A percentile compares a stretch with the other conserved stretches of the same genome.
Evolutionary conservation across 2,888 invertebrate species (phyloP).

Genomic region (Mechanitis messenoides): DNA sequence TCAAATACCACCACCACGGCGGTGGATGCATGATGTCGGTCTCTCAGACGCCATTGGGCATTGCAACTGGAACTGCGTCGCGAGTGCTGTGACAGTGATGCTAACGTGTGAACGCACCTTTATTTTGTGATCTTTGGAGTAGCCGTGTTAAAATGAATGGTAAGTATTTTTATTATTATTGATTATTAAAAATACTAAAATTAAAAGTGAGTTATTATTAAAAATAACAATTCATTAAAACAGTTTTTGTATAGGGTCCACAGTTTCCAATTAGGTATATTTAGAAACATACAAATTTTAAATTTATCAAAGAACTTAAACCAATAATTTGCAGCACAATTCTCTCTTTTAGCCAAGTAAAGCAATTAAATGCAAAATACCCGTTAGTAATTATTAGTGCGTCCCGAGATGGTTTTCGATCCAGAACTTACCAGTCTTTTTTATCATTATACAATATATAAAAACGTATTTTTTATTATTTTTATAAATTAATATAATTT

Average conservation of each 20-base stretch:
- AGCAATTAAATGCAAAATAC: slow-evolving; percentile 22
- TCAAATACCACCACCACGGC: slow-evolving; percentile 20
- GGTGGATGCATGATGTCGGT: slow-evolving; percentile 10
- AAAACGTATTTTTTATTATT: too few species aligned
- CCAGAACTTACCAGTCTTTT: slow-evolving; percentile 24
- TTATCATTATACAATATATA: not conserved
- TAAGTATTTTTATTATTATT: slow-evolving; percentile 39
- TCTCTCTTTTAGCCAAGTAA: too few species aligned
- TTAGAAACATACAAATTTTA: too few species aligned
- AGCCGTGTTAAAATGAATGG: slow-evolving; percentile 61
- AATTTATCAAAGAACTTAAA: too few species aligned
- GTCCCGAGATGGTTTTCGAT: slow-evolving; percentile 27
- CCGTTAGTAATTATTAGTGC: slow-evolving; percentile 46
- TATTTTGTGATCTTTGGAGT: slow-evolving; percentile 49
- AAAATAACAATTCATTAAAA: too few species aligned
- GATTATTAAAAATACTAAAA: slow-evolving; percentile 1
- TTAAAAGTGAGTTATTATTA: too few species aligned
- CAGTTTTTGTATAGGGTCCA: too few species aligned
- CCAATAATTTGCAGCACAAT: too few species aligned
- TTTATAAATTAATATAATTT: too few species aligned
- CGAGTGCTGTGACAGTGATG: slow-evolving; percentile 67
- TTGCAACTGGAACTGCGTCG: slow-evolving; percentile 26
- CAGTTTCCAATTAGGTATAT: too few species aligned
- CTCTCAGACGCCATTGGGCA: slow-evolving; percentile 21
- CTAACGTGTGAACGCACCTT: slow-evolving; percentile 45